Conservation (phyloP, 2,113 vertebrate genomes). For the Zosterops pallidus region DNA sequence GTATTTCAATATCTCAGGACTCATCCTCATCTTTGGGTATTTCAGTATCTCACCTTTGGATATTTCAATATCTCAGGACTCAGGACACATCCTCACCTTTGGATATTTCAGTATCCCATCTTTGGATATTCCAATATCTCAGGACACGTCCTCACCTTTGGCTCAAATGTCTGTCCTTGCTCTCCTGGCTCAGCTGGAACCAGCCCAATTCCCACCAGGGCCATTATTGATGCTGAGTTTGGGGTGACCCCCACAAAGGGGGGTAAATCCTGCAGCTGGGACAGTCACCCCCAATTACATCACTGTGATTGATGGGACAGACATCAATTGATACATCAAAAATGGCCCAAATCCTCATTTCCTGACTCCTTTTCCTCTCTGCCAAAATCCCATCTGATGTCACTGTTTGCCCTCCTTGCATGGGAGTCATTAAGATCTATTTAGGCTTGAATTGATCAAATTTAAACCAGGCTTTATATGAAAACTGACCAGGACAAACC, state of each 20-base stretch:
- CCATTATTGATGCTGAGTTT: accelerated
- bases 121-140: not conserved
- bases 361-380: not conserved
- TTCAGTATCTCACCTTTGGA: not conserved
- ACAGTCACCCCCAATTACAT: accelerated
- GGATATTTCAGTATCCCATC: not conserved
- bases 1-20: too few species aligned
- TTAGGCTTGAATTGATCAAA: not conserved
- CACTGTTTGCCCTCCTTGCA: not conserved
- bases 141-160: not conserved
- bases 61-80: not conserved
- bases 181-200: not conserved
- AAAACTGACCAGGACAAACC: too few species aligned
- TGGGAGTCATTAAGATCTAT: not conserved
- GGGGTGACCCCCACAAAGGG: not conserved
- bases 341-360: not conserved
- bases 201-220: not conserved
- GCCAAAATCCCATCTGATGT: not conserved
- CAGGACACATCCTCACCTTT: not conserved
- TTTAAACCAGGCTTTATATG: not conserved
- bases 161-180: not conserved
- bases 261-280: accelerated
- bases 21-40: too few species aligned
- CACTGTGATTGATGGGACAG: too few species aligned
- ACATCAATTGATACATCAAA: not conserved